Percentiles rank a stretch among this genome's conserved stretches.
These are phyloP conservation scores for Felis chaus DNA, from an alignment of 2,113 vertebrate genomes.

Conservation along the genomic window DNA sequence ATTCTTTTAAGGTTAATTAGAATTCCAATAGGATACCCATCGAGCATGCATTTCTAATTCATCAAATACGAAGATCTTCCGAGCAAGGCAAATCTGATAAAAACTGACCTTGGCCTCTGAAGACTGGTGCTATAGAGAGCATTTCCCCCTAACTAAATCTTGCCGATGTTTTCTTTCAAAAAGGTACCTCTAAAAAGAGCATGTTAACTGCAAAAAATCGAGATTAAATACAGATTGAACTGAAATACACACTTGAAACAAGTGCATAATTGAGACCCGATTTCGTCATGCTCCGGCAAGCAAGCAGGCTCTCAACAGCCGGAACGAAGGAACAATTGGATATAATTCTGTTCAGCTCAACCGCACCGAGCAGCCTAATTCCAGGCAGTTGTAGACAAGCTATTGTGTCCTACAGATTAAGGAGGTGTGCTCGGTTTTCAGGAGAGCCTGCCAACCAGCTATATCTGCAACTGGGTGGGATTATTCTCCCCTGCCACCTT, in stretches of 20 bases:
- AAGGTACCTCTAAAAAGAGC: not conserved
- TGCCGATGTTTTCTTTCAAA: constrained; percentile 41
- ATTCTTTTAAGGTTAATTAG: constrained; percentile 75
- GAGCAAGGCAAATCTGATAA: constrained; percentile 52
- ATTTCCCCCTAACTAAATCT: constrained; percentile 50
- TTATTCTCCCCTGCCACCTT: constrained; percentile 72
- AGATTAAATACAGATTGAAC: constrained; percentile 59
- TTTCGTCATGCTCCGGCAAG: constrained; percentile 17
- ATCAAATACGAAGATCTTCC: constrained; percentile 13
- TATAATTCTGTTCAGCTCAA: not conserved
- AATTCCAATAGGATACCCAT: constrained; percentile 63
- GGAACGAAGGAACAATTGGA: accelerated
- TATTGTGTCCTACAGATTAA: constrained; percentile 45
- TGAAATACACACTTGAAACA: constrained; percentile 63
- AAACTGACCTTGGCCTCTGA: constrained; percentile 64
- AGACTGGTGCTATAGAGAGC: constrained; percentile 22
- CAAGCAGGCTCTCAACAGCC: constrained; percentile 33
- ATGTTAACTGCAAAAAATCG: constrained; percentile 56
- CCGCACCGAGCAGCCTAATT: not conserved
- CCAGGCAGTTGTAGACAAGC: constrained; percentile 31
- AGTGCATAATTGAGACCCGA: constrained; percentile 35
- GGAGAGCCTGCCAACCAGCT: constrained; percentile 58
- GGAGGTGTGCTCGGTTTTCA: constrained; percentile 54
- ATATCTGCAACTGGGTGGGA: constrained; percentile 61
- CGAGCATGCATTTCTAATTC: constrained; percentile 51